Evolutionary conservation across 2,888 invertebrate species (phyloP).

Genomic region (Mythimna loreyi): DNA sequence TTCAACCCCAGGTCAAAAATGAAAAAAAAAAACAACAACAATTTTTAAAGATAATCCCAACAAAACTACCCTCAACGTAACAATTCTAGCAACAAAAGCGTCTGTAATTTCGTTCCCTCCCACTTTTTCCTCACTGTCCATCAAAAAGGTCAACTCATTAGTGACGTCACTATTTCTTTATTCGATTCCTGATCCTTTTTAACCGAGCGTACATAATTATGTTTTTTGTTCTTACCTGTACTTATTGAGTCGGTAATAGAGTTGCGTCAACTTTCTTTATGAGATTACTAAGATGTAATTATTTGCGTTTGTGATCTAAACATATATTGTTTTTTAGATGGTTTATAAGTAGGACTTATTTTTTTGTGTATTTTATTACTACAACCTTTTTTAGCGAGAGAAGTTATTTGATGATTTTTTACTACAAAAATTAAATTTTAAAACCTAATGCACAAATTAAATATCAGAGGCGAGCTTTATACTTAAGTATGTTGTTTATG

Average conservation of each 20-base stretch:
- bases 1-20: background rate
- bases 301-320: background rate
- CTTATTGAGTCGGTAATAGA: constrained; percentile 14
- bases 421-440: no score
- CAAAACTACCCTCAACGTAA: constrained; percentile 16
- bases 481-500: no score
- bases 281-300: constrained; percentile 4
- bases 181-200: constrained; percentile 66
- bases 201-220: constrained; percentile 59
- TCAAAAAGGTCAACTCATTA: constrained; percentile 77
- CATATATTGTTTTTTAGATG: background rate
- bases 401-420: no score
- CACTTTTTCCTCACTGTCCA: constrained; percentile 64
- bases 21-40: background rate
- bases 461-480: no score
- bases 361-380: no score
- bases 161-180: constrained; percentile 75
- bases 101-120: constrained; percentile 24
- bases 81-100: constrained; percentile 34
- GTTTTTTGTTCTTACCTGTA: constrained; percentile 55
- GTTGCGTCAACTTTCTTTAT: constrained; percentile 10
- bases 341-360: background rate
- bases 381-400: no score
- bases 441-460: no score
- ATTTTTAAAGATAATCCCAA: constrained; percentile 3